Conservation (phyloP, 2,113 vertebrate species). For the Chionodraco myersi region DNA sequence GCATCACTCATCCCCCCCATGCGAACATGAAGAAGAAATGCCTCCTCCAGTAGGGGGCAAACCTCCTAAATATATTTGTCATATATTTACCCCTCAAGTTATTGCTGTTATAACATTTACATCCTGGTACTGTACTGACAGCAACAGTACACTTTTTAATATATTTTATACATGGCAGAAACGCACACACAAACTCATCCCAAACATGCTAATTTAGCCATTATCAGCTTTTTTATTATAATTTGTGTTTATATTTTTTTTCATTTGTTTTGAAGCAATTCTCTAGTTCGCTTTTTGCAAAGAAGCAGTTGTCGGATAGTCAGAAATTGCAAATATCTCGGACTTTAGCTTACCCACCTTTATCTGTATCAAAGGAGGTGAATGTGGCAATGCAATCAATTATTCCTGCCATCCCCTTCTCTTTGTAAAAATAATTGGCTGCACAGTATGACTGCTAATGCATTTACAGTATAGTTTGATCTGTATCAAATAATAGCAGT, state of each 20-base stretch:
- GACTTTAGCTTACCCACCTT: background rate
- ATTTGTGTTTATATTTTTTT: no score
- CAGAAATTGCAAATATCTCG: background rate
- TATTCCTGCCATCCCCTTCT: background rate
- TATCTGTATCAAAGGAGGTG: background rate
- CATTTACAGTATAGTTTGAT: constrained; percentile 17
- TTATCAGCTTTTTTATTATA: background rate
- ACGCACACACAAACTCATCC: background rate
- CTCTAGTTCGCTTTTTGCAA: background rate
- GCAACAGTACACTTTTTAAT: background rate
- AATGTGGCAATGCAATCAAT: background rate
- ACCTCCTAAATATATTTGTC: background rate
- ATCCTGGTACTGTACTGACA: background rate
- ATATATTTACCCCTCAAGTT: no score
- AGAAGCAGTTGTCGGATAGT: background rate
- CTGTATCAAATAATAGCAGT: constrained; percentile 15
- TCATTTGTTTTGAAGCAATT: background rate
- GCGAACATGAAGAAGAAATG: background rate
- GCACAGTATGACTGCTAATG: background rate
- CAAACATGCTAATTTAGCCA: background rate
- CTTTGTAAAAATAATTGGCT: constrained; percentile 10
- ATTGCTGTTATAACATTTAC: background rate
- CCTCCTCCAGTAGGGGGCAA: constrained; percentile 19
- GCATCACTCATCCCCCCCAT: constrained; percentile 18
- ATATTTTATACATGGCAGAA: background rate